phyloP scores from a whole-genome alignment of 2,888 invertebrate species.

The Sesamia inferens region DNA sequence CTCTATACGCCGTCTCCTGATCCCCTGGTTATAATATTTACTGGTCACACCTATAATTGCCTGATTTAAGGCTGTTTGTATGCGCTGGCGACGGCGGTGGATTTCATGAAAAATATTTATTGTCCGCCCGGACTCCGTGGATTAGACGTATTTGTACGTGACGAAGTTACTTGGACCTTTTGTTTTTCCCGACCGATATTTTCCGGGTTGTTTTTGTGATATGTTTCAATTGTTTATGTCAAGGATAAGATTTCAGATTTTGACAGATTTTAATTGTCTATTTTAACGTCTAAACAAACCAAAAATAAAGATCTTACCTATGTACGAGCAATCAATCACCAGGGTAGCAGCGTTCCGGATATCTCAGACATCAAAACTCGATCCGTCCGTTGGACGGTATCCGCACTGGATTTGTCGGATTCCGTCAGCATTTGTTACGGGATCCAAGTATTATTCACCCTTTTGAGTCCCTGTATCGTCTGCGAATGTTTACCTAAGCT shows the following conservation, averaged over 20 bases:
- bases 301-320: conserved; percentile 29
- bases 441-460: conserved; percentile 84
- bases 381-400: conserved; percentile 72
- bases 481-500: conserved; percentile 68
- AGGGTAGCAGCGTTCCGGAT: conserved; percentile 62
- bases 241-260: conserved; percentile 12
- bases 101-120: conserved; percentile 89
- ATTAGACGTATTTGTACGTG: conserved; percentile 89
- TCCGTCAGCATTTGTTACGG: conserved; percentile 73
- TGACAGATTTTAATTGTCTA: conserved; percentile 1
- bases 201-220: conserved; percentile 44
- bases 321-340: conserved; percentile 70
- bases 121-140: conserved; percentile 81
- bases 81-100: conserved; percentile 82
- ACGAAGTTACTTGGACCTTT: conserved; percentile 68
- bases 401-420: conserved; percentile 81
- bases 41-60: conserved; percentile 88
- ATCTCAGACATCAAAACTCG: conserved; percentile 74
- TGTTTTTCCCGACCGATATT: conserved; percentile 63
- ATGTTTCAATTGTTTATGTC: conserved; percentile 7
- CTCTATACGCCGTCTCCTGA: conserved; percentile 70
- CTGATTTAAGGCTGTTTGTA: conserved; percentile 89
- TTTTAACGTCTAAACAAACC: conserved; percentile 2
- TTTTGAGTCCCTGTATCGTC: conserved; percentile 72
- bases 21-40: conserved; percentile 86